phyloP scores from a whole-genome alignment of 2,113 vertebrate genomes.

The Glaucomys volans region DNA sequence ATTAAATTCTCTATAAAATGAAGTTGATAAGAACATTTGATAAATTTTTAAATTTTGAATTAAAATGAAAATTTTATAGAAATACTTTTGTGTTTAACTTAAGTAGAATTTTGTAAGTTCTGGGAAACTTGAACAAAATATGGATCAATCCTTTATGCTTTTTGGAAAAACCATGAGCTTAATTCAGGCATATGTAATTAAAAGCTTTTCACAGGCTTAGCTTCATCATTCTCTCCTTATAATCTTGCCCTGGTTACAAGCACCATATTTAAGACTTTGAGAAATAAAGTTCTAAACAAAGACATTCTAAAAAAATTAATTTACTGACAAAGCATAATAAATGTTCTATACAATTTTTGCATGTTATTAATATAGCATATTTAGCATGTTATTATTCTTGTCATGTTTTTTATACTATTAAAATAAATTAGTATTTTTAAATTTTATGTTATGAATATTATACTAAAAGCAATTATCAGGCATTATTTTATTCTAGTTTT shows the following conservation, averaged over 20 bases:
- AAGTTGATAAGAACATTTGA: neutral
- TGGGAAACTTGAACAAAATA: neutral
- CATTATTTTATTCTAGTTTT: neutral
- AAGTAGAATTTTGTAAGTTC: neutral
- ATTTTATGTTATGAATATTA: neutral
- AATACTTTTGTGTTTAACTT: neutral
- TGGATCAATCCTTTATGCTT: neutral
- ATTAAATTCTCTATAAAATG: neutral
- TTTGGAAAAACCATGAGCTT: neutral
- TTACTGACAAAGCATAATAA: neutral
- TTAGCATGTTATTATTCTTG: neutral
- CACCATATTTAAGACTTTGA: neutral
- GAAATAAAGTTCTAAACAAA: slow-evolving; percentile 11
- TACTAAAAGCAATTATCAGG: neutral
- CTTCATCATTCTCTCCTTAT: slow-evolving; percentile 2
- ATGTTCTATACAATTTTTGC: too few relatives aligned
- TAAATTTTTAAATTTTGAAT: neutral
- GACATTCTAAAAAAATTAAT: neutral
- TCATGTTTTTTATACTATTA: neutral
- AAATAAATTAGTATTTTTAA: neutral
- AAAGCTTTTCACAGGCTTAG: neutral
- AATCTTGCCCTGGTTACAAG: neutral
- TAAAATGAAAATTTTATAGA: neutral
- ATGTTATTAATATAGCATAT: neutral
- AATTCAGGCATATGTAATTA: slow-evolving; percentile 8